Evolutionary conservation across 2,113 vertebrate genomes (phyloP).

Genomic region (Anhinga rufa): DNA sequence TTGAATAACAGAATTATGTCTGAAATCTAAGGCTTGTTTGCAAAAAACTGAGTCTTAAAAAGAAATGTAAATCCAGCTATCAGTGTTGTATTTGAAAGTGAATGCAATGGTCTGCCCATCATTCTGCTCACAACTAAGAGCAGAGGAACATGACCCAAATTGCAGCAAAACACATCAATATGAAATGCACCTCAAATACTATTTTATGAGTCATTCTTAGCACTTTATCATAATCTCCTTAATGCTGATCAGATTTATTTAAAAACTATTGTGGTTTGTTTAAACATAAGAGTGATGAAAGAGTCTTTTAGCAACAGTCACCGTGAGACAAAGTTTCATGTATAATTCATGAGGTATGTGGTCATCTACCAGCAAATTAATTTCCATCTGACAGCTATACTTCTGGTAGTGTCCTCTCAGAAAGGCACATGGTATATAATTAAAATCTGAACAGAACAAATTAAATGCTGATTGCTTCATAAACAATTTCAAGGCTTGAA

Average conservation of each 20-base stretch:
- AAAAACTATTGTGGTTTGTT: conserved; percentile 72
- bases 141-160: conserved; percentile 44
- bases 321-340: conserved; percentile 71
- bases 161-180: conserved; percentile 2
- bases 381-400: conserved; percentile 73
- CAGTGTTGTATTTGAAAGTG: conserved; percentile 45
- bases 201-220: conserved; percentile 61
- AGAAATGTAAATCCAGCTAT: conserved; percentile 76
- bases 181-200: conserved; percentile 16
- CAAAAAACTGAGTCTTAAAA: conserved; percentile 58
- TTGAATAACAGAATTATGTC: conserved; percentile 83
- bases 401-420: conserved; percentile 71
- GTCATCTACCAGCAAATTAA: conserved; percentile 77
- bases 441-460: conserved; percentile 76
- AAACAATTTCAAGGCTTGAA: conserved; percentile 72
- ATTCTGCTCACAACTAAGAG: conserved; percentile 27
- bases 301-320: conserved; percentile 71
- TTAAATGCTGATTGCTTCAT: conserved; percentile 76
- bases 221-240: conserved; percentile 58
- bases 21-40: conserved; percentile 72
- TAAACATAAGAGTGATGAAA: conserved; percentile 70
- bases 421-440: conserved; percentile 71
- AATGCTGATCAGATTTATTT: conserved; percentile 66
- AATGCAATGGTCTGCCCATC: conserved; percentile 20
- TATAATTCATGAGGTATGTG: conserved; percentile 77